Evolutionary conservation across 2,113 vertebrate genomes (phyloP).

Genomic region (Rhinolophus sinicus): DNA sequence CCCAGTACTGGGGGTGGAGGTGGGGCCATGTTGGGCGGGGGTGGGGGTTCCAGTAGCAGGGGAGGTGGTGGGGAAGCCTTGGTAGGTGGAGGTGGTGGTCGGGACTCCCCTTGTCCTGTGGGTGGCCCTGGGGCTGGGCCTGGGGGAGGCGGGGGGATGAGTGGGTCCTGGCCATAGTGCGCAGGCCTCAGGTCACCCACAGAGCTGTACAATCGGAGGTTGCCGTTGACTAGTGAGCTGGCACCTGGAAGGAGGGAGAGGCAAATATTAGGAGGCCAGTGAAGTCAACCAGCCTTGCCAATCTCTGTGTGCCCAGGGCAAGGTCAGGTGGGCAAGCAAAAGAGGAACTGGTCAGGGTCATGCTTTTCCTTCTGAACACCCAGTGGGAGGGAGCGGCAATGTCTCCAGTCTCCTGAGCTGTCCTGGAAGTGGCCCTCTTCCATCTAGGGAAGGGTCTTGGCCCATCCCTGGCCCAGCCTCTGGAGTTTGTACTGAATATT

Average conservation of each 20-base stretch:
- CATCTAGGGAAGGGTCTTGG: neutral
- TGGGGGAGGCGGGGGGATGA: conserved; percentile 90
- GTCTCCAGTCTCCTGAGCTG: neutral
- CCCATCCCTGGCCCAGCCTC: neutral
- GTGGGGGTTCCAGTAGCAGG: conserved; percentile 63
- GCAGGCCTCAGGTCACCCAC: conserved; percentile 85
- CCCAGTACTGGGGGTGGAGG: conserved; percentile 45
- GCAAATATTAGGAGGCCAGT: neutral
- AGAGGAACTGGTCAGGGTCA: neutral
- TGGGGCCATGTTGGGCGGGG: conserved; percentile 55
- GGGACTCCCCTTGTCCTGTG: conserved; percentile 74
- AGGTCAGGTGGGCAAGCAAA: neutral
- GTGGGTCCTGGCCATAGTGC: conserved; percentile 83
- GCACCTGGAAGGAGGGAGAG: conserved; percentile 81
- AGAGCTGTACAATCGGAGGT: conserved; percentile 86
- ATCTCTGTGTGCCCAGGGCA: neutral
- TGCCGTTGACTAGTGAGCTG: conserved; percentile 84
- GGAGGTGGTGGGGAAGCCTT: conserved; percentile 79
- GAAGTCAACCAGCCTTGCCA: neutral
- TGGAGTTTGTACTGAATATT: neutral
- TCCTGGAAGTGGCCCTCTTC: neutral
- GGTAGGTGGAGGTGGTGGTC: conserved; percentile 80
- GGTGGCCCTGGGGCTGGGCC: conserved; percentile 87
- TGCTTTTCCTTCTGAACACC: neutral
- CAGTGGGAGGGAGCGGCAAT: neutral